Evolutionary conservation across 1,140 invertebrate species (phyloP).

Genomic region (Megalopta genalis): DNA sequence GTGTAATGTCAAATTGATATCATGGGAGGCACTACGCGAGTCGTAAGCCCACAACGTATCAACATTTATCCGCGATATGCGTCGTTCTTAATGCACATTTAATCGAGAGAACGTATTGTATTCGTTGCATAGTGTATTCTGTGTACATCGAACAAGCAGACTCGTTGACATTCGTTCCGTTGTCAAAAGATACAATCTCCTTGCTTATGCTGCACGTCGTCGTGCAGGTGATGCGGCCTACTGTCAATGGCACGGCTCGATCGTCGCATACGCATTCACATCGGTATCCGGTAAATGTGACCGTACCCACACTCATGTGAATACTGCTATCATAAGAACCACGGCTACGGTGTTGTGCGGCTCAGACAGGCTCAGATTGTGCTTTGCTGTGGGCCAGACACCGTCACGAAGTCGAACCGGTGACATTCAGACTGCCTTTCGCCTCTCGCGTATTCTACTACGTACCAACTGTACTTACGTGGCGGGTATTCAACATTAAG

Average conservation of each 20-base stretch:
- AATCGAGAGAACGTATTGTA: too few relatives aligned
- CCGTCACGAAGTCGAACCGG: slow-evolving; percentile 6
- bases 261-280: background rate
- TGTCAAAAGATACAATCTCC: background rate
- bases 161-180: background rate
- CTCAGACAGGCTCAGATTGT: slow-evolving; percentile 64
- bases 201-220: too few relatives aligned
- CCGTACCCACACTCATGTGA: slow-evolving; percentile 15
- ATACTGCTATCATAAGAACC: slow-evolving; percentile 54
- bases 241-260: slow-evolving; percentile 28
- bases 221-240: slow-evolving; percentile 13
- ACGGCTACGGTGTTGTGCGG: slow-evolving; percentile 40
- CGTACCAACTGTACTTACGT: slow-evolving; percentile 34
- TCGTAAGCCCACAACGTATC: background rate
- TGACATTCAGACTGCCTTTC: slow-evolving; percentile 8
- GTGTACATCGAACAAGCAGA: background rate
- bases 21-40: slow-evolving; percentile 12
- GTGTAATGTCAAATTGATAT: background rate
- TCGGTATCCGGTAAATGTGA: background rate
- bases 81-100: background rate
- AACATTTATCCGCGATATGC: background rate
- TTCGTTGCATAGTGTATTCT: background rate
- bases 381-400: slow-evolving; percentile 18
- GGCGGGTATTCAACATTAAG: slow-evolving; percentile 13
- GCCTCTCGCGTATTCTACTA: background rate